Conservation (phyloP, 2,113 vertebrate genomes). For the Fulmarus glacialis region DNA sequence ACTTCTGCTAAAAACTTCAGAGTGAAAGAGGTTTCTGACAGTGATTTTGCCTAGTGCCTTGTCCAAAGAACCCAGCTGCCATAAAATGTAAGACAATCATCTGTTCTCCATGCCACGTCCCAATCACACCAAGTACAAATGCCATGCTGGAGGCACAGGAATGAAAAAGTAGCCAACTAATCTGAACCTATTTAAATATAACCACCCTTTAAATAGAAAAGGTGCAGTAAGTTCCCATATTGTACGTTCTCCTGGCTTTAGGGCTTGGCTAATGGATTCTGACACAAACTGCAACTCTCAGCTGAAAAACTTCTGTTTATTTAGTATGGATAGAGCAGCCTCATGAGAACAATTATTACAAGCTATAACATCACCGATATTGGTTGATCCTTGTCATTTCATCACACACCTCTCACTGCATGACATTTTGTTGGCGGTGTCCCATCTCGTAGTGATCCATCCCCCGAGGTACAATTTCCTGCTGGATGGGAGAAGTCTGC, state of each 20-base stretch:
- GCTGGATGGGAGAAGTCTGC: neutral
- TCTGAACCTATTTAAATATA: neutral
- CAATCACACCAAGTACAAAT: neutral
- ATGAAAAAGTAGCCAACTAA: neutral
- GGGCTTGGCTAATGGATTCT: neutral
- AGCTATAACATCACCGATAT: neutral
- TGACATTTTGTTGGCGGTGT: neutral
- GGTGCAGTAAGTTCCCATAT: neutral
- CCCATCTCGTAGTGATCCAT: neutral
- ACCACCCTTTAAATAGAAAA: neutral
- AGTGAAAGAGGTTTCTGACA: neutral
- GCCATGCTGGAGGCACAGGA: neutral
- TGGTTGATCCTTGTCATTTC: neutral
- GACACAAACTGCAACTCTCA: neutral
- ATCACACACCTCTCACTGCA: accelerated
- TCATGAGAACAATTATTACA: neutral
- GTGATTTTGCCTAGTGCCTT: neutral
- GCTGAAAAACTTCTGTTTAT: constrained; percentile 1
- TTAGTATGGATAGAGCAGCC: neutral
- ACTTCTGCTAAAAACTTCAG: neutral
- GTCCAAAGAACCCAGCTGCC: neutral
- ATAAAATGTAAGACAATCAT: neutral
- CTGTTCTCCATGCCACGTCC: neutral
- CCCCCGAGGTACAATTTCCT: neutral
- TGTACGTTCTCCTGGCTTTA: neutral